These are phyloP conservation scores for Acholoe squamosa DNA, from an alignment of 2,888 invertebrate species.

Conservation along the genomic window DNA sequence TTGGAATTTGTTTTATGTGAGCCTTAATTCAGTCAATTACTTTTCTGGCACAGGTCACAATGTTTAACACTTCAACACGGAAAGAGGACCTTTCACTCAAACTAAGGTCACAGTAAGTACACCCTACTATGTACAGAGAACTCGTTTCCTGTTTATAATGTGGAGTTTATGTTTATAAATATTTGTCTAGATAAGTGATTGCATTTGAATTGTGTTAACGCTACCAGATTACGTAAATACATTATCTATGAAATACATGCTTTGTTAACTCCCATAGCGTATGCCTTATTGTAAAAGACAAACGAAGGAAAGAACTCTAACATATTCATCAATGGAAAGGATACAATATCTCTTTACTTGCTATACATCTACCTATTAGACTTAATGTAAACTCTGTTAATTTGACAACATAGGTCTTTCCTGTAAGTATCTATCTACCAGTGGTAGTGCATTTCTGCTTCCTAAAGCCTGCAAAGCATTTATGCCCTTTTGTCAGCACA, in stretches of 20 bases:
- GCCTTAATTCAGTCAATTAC: no score
- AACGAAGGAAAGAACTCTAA: background rate
- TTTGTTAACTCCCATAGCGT: background rate
- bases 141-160: background rate
- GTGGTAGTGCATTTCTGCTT: no score
- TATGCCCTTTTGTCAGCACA: no score
- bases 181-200: background rate
- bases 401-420: background rate
- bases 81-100: constrained; percentile 51
- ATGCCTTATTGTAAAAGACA: background rate
- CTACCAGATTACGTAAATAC: background rate
- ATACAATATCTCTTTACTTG: no score
- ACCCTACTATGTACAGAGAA: background rate
- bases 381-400: background rate
- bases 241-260: background rate
- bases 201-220: background rate
- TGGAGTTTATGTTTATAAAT: background rate
- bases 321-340: background rate
- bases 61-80: constrained; percentile 53
- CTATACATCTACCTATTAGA: background rate
- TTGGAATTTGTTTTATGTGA: no score
- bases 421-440: no score
- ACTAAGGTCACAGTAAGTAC: constrained; percentile 56
- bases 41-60: background rate
- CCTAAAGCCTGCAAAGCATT: no score